These are phyloP conservation scores for Adineta ricciae DNA, from an alignment of 2,888 invertebrate species.

Conservation along the genomic window DNA sequence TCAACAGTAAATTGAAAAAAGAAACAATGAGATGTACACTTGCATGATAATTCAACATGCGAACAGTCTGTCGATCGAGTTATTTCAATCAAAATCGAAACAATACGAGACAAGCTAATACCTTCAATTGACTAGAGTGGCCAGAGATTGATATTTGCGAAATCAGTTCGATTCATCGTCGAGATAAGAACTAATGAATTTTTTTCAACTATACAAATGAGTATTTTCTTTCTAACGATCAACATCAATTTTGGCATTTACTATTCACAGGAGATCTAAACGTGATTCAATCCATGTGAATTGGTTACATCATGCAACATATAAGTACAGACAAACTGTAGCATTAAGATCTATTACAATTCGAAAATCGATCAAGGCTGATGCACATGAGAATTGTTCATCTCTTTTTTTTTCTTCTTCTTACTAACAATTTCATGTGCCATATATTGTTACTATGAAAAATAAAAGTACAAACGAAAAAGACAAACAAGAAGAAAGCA, in stretches of 20 bases:
- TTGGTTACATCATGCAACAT: not conserved
- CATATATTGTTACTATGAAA: too few relatives aligned
- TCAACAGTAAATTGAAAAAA: not conserved
- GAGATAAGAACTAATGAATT: not conserved
- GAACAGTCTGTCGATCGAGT: not conserved
- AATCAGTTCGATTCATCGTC: not conserved
- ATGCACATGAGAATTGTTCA: not conserved
- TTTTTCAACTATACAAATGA: not conserved
- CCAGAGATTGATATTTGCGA: not conserved
- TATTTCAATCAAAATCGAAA: not conserved
- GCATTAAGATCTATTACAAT: not conserved
- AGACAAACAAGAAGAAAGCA: too few relatives aligned
- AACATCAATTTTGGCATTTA: not conserved
- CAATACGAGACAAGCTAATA: not conserved
- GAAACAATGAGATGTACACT: not conserved
- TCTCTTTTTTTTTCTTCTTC: not conserved
- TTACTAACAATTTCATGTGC: not conserved
- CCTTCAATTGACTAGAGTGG: not conserved
- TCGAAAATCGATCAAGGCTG: not conserved
- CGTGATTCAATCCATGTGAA: not conserved
- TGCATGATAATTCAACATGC: not conserved
- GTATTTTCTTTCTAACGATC: not conserved
- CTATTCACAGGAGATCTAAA: too few relatives aligned
- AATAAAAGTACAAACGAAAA: too few relatives aligned
- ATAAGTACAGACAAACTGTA: not conserved